Evolutionary conservation across 1,140 invertebrate species (phyloP).

Genomic region (Penaeus chinensis): DNA sequence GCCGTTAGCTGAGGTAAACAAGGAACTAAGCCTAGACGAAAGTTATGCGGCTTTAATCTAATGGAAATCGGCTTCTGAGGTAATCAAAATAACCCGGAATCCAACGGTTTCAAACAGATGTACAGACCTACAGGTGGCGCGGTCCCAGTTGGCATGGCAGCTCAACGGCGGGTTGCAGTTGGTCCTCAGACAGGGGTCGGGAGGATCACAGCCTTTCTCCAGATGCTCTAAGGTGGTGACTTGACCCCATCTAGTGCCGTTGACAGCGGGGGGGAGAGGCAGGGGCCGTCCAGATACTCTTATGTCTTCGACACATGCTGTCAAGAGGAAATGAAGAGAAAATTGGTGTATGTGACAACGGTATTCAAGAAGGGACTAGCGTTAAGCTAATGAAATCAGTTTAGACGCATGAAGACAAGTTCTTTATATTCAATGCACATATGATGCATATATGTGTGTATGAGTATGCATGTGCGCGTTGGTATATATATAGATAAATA

Average conservation of each 20-base stretch:
- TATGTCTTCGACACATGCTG: constrained; percentile 37
- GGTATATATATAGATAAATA: not conserved
- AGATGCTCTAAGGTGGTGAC: constrained; percentile 28
- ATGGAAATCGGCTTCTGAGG: too few relatives aligned
- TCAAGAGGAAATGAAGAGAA: not conserved
- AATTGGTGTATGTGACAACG: not conserved
- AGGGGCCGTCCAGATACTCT: constrained; percentile 34
- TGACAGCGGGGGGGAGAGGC: constrained; percentile 35
- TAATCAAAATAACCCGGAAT: too few relatives aligned
- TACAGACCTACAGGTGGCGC: constrained; percentile 35
- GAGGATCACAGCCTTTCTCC: not conserved
- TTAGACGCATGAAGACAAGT: too few relatives aligned
- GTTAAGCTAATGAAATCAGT: not conserved
- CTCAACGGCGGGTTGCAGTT: constrained; percentile 23
- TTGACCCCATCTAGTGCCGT: constrained; percentile 40
- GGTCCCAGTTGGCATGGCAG: constrained; percentile 20
- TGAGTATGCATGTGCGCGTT: not conserved
- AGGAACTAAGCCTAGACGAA: too few relatives aligned
- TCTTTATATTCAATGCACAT: not conserved
- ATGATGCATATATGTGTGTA: not conserved
- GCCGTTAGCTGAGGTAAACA: too few relatives aligned
- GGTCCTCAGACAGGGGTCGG: constrained; percentile 20
- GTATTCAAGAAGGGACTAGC: not conserved
- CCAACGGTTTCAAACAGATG: too few relatives aligned
- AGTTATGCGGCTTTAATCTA: too few relatives aligned